Conservation (phyloP, 2,797 vertebrate species). For the Propithecus deckenii region DNA sequence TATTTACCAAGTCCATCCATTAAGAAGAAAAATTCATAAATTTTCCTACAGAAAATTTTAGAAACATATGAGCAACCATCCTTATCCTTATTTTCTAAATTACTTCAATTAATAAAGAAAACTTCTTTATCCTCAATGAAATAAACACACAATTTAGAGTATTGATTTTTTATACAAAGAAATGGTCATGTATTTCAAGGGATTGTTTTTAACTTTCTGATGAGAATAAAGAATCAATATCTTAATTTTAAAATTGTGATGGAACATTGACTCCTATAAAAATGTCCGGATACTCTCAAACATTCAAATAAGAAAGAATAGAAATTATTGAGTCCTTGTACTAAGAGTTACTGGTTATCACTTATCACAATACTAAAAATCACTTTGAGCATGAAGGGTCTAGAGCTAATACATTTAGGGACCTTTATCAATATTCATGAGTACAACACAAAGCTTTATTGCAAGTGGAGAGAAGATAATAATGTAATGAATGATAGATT, state of each 20-base stretch:
- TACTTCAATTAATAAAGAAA: neutral
- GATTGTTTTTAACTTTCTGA: neutral
- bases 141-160: neutral
- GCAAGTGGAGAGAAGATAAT: neutral
- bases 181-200: neutral
- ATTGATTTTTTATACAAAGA: neutral
- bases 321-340: neutral
- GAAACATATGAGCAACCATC: neutral
- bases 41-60: neutral
- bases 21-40: neutral
- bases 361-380: slow-evolving; percentile 31
- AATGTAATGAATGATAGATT: neutral
- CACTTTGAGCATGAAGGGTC: neutral
- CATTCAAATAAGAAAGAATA: neutral
- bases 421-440: slow-evolving; percentile 19
- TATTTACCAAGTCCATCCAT: neutral
- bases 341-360: neutral
- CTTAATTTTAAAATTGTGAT: neutral
- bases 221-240: neutral
- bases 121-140: neutral
- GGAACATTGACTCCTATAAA: neutral
- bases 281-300: neutral
- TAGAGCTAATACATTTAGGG: neutral
- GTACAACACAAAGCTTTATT: neutral
- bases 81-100: neutral